These are phyloP conservation scores for Calephelis virginiensis DNA, from an alignment of 1,140 invertebrate genomes.

Conservation along the genomic window DNA sequence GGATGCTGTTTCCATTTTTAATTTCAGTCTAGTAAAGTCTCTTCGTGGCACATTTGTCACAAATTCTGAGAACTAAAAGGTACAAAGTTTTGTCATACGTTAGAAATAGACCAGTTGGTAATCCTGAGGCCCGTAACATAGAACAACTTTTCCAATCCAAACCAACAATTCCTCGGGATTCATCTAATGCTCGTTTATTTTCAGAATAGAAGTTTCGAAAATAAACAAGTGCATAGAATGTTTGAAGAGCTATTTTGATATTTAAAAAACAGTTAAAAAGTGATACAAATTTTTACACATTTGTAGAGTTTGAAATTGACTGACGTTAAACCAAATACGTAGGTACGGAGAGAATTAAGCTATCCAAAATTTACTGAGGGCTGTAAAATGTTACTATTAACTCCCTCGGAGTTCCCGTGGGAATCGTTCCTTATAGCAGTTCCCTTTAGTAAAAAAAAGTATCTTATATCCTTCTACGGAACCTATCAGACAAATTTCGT, in stretches of 20 bases:
- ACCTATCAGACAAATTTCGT: too few relatives aligned
- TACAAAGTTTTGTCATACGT: constrained; percentile 11
- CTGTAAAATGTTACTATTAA: too few relatives aligned
- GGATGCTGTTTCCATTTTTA: too few relatives aligned
- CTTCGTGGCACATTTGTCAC: background rate
- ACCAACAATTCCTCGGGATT: constrained; percentile 17
- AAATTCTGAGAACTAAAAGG: background rate
- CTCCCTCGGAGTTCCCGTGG: too few relatives aligned
- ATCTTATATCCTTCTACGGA: too few relatives aligned
- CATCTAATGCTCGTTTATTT: constrained; percentile 31
- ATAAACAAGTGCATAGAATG: background rate
- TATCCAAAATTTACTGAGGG: too few relatives aligned
- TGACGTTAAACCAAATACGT: too few relatives aligned
- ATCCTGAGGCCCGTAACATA: background rate
- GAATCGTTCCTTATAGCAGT: too few relatives aligned
- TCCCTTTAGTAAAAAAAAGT: too few relatives aligned
- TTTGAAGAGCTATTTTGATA: background rate
- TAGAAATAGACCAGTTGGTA: constrained; percentile 8
- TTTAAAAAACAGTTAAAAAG: background rate
- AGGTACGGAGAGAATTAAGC: too few relatives aligned
- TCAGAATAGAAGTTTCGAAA: background rate
- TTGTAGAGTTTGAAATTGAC: too few relatives aligned
- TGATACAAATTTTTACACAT: background rate
- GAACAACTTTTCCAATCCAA: constrained; percentile 9
- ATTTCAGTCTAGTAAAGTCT: too few relatives aligned